Evolutionary conservation across 2,888 invertebrate genomes (phyloP).

Genomic region (Saturnia pavonia): DNA sequence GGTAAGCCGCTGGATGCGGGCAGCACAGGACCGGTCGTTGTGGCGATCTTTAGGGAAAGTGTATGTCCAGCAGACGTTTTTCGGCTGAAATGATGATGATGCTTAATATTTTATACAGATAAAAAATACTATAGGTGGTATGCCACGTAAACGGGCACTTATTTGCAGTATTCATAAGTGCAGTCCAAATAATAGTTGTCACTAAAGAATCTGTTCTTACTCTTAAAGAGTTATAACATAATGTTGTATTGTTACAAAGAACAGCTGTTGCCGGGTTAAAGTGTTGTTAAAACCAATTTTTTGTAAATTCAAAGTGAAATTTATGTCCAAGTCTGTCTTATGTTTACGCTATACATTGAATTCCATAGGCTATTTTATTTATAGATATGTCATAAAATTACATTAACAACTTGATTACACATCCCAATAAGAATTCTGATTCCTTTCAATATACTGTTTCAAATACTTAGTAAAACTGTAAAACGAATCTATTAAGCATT

Average conservation of each 20-base stretch:
- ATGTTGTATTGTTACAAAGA: not conserved
- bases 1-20: no score
- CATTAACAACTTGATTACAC: no score
- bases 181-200: not conserved
- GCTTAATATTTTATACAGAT: no score
- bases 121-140: no score
- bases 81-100: no score
- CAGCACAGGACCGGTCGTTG: no score
- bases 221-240: not conserved
- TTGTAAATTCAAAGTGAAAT: conserved; percentile 37
- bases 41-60: no score
- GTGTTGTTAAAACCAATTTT: conserved; percentile 1
- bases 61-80: no score
- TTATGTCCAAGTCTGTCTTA: conserved; percentile 53
- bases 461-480: not conserved
- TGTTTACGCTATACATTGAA: conserved; percentile 43
- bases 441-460: not conserved
- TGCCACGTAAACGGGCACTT: no score
- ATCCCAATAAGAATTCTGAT: no score
- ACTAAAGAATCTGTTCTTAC: not conserved
- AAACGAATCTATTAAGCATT: no score
- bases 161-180: no score
- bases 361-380: not conserved
- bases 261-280: not conserved
- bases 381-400: not conserved